Percentiles rank a stretch among this genome's conserved stretches.
These are phyloP conservation scores for Phylloscopus trochiloides DNA, from an alignment of 2,113 vertebrate genomes.

Conservation along the genomic window DNA sequence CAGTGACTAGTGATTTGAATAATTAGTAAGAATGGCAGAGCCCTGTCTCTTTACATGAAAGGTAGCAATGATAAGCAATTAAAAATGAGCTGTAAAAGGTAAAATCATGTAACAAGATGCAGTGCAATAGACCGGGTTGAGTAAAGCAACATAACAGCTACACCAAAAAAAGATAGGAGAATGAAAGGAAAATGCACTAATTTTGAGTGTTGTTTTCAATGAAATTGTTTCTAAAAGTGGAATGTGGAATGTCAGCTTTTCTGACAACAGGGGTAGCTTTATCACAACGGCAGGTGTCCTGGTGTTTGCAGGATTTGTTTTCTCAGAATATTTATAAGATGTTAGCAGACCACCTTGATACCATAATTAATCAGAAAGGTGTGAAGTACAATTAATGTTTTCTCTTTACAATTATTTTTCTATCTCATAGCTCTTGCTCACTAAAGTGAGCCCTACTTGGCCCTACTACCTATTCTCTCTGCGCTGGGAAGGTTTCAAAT, in stretches of 20 bases:
- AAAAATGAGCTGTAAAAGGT: constrained; percentile 63
- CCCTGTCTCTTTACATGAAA: constrained; percentile 73
- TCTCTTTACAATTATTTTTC: neutral
- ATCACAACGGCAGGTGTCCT: neutral
- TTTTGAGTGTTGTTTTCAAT: neutral
- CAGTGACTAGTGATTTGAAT: constrained; percentile 69
- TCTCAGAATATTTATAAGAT: neutral
- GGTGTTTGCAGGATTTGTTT: neutral
- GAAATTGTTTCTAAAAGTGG: neutral
- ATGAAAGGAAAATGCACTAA: neutral
- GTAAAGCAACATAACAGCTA: neutral
- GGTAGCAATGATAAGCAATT: constrained; percentile 75
- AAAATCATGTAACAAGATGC: constrained; percentile 1
- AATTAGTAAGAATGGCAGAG: constrained; percentile 76
- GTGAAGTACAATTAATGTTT: neutral
- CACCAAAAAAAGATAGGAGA: neutral
- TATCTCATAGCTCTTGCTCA: neutral
- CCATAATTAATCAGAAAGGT: neutral
- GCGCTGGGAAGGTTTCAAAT: neutral
- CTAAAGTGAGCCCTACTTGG: neutral
- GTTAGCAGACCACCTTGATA: neutral
- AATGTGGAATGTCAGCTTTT: neutral
- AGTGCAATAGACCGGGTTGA: constrained; percentile 7
- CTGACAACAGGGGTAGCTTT: neutral
- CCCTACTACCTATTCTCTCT: neutral